These are phyloP conservation scores for Seira musarum DNA, from an alignment of 2,888 invertebrate species.

Conservation along the genomic window DNA sequence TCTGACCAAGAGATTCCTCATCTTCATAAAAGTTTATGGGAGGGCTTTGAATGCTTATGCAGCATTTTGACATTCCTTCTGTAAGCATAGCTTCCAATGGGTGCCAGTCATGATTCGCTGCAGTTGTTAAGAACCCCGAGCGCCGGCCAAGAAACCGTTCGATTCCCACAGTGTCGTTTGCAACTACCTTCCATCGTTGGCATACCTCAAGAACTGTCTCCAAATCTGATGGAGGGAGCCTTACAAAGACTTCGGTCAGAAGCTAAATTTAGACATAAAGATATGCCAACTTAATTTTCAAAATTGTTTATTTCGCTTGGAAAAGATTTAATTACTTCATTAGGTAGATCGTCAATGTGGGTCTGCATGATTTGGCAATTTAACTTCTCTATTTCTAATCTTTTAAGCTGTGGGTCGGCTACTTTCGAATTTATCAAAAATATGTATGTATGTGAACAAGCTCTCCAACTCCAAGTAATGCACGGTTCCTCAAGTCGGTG, in stretches of 20 bases:
- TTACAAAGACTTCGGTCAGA: constrained; percentile 33
- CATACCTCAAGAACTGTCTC: constrained; percentile 25
- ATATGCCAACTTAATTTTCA: too few relatives aligned
- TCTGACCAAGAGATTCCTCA: constrained; percentile 3
- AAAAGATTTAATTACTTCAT: constrained; percentile 48
- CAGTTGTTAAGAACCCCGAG: constrained; percentile 15
- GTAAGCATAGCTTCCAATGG: constrained; percentile 40
- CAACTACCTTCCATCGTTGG: constrained; percentile 24
- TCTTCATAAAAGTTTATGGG: neutral
- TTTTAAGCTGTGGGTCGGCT: too few relatives aligned
- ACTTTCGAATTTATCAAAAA: too few relatives aligned
- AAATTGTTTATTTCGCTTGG: too few relatives aligned
- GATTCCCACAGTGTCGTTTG: constrained; percentile 39
- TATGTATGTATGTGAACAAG: too few relatives aligned
- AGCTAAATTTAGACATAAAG: constrained; percentile 15
- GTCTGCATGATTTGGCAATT: too few relatives aligned
- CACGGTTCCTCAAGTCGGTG: too few relatives aligned
- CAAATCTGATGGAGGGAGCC: constrained; percentile 3
- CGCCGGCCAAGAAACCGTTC: constrained; percentile 28
- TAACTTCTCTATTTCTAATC: too few relatives aligned
- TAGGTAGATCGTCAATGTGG: constrained; percentile 32
- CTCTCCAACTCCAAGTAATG: too few relatives aligned
- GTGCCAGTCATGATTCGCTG: constrained; percentile 31
- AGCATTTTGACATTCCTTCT: constrained; percentile 40
- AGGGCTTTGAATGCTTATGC: constrained; percentile 22